phyloP scores from a whole-genome alignment of 2,888 invertebrate genomes.

The Molorchus minor region DNA sequence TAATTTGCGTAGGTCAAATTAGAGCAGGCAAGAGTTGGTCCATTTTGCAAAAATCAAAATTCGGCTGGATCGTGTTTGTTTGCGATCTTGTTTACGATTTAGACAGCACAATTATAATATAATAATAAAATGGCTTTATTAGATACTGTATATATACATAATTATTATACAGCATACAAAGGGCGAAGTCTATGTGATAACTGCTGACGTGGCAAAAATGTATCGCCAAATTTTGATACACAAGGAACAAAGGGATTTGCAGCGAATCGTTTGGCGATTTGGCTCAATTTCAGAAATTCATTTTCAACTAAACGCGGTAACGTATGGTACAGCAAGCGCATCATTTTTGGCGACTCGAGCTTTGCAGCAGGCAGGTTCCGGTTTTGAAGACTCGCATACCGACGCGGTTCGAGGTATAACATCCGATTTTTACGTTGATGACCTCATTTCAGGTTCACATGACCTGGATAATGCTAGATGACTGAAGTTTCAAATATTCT shows the following conservation, averaged over 20 bases:
- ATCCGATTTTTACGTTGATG: conserved; percentile 24
- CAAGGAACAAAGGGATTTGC: not conserved
- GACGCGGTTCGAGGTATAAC: not conserved
- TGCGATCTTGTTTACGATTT: no score
- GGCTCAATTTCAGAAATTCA: conserved; percentile 8
- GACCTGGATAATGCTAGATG: not conserved
- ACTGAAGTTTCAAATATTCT: not conserved
- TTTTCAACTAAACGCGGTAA: conserved; percentile 25
- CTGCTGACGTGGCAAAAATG: not conserved
- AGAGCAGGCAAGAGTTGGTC: no score
- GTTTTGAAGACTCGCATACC: not conserved
- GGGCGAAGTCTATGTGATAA: not conserved
- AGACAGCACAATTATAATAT: no score
- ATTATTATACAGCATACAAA: no score
- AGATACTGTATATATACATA: no score
- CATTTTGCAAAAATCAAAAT: no score
- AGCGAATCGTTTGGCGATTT: not conserved
- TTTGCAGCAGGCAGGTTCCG: conserved; percentile 1
- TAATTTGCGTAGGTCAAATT: no score
- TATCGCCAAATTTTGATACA: no score
- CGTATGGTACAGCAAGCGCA: conserved; percentile 31
- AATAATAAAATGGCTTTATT: no score
- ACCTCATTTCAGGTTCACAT: conserved; percentile 15
- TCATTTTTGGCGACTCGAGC: conserved; percentile 12
- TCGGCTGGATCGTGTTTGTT: no score